Conservation (phyloP, 1,140 invertebrate genomes). For the Zaprionus camerounensis region DNA sequence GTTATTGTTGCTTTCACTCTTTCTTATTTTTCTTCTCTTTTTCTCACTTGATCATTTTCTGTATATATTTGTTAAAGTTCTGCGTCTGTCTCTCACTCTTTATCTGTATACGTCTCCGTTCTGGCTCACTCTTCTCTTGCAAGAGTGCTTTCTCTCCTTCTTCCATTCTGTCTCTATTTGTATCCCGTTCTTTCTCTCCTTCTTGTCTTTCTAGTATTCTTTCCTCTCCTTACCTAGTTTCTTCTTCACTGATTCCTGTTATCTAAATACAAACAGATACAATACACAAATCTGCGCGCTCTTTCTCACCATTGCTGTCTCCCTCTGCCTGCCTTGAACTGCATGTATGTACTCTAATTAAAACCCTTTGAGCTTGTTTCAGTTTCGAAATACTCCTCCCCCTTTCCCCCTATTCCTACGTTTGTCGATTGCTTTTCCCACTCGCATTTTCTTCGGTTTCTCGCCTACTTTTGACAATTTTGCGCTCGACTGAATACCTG, state of each 20-base stretch:
- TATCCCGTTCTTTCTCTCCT: accelerated
- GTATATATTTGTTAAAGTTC: too few relatives aligned
- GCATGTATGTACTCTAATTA: constrained; percentile 24
- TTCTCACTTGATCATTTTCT: background rate
- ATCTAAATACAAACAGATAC: background rate
- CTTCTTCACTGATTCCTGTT: too few relatives aligned
- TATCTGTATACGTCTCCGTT: too few relatives aligned
- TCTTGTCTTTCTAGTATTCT: background rate
- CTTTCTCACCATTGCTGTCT: background rate
- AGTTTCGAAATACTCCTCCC: constrained; percentile 32
- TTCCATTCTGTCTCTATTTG: too few relatives aligned
- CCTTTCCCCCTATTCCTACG: background rate
- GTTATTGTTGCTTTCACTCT: background rate
- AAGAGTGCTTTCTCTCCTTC: background rate
- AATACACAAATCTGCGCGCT: background rate
- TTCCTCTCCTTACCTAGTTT: background rate
- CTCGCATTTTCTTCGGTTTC: constrained; percentile 3
- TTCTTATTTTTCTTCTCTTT: background rate
- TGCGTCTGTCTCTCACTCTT: too few relatives aligned
- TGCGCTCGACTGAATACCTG: constrained; percentile 26
- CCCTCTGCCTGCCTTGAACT: background rate
- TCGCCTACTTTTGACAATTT: constrained; percentile 28
- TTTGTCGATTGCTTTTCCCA: constrained; percentile 29
- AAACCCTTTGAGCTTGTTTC: constrained; percentile 1
- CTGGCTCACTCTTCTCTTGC: too few relatives aligned